Evolutionary conservation across 1,140 invertebrate genomes (phyloP).

Genomic region (Solen grandis): DNA sequence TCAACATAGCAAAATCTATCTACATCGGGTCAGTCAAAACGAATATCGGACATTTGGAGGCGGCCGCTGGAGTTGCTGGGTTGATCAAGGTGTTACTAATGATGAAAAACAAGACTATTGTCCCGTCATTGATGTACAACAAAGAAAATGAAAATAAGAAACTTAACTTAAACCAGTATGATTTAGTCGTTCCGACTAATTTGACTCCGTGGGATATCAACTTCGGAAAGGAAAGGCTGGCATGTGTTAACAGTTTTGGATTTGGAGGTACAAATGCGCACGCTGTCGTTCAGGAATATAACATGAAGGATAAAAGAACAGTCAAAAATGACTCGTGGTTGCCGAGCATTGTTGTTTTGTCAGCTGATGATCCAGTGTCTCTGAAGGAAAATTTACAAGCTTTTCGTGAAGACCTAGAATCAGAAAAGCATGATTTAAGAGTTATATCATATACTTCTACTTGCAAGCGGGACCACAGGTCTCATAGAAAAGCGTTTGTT

Average conservation of each 20-base stretch:
- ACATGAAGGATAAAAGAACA: not conserved
- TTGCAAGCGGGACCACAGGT: constrained; percentile 27
- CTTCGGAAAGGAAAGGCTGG: constrained; percentile 74
- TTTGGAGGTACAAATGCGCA: constrained; percentile 38
- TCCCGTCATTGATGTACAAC: constrained; percentile 59
- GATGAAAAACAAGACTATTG: constrained; percentile 69
- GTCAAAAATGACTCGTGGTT: not conserved
- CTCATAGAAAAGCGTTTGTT: not conserved
- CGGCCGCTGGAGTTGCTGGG: constrained; percentile 94
- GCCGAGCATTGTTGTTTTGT: constrained; percentile 4
- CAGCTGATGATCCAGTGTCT: constrained; percentile 3
- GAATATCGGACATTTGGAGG: constrained; percentile 85
- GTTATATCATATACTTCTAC: constrained; percentile 62
- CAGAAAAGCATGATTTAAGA: not conserved
- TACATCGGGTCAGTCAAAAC: no score
- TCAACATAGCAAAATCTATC: not conserved
- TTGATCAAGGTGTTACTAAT: constrained; percentile 86
- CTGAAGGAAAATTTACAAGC: not conserved
- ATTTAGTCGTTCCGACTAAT: constrained; percentile 61
- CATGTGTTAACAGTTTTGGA: constrained; percentile 37
- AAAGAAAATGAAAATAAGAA: constrained; percentile 64
- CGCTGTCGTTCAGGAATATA: constrained; percentile 26
- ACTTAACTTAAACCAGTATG: constrained; percentile 37
- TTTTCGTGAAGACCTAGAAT: not conserved
- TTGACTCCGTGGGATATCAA: constrained; percentile 35